A percentile compares a stretch with the other conserved stretches of the same genome.
phyloP scores from a whole-genome alignment of 2,797 vertebrate genomes.

The Momotus momota region DNA sequence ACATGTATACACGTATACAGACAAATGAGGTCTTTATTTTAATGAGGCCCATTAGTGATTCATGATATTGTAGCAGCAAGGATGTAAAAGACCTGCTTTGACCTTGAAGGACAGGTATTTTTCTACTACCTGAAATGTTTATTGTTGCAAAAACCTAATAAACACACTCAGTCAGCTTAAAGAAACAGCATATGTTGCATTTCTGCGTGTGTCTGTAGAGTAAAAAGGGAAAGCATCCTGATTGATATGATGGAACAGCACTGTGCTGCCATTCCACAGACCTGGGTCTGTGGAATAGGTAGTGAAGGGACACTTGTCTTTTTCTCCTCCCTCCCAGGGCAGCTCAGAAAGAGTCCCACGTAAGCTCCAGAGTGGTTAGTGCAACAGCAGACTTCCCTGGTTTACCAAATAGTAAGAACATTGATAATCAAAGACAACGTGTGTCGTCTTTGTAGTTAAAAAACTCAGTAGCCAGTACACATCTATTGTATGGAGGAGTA shows the following conservation, averaged over 20 bases:
- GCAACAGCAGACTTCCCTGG: not conserved
- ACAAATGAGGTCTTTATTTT: slow-evolving; percentile 17
- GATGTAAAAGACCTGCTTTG: not conserved
- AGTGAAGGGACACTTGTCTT: not conserved
- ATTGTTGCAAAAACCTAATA: not conserved
- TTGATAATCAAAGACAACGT: not conserved
- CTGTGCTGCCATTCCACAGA: not conserved
- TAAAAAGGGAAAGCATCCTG: not conserved
- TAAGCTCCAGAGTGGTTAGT: not conserved
- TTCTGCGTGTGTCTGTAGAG: not conserved
- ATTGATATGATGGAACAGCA: not conserved
- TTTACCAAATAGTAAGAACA: not conserved
- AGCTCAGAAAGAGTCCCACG: not conserved
- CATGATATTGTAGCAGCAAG: not conserved
- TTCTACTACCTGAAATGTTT: not conserved
- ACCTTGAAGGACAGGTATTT: not conserved
- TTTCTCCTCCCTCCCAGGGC: not conserved
- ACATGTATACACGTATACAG: not conserved
- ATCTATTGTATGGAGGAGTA: not conserved
- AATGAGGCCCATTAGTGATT: not conserved
- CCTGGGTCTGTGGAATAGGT: not conserved
- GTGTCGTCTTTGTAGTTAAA: not conserved
- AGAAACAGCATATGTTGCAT: not conserved
- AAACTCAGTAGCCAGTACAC: not conserved
- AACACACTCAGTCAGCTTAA: not conserved